A percentile compares a stretch with the other conserved stretches of the same genome.
Evolutionary conservation across 2,113 vertebrate genomes (phyloP).

Genomic region (Vulpes lagopus): DNA sequence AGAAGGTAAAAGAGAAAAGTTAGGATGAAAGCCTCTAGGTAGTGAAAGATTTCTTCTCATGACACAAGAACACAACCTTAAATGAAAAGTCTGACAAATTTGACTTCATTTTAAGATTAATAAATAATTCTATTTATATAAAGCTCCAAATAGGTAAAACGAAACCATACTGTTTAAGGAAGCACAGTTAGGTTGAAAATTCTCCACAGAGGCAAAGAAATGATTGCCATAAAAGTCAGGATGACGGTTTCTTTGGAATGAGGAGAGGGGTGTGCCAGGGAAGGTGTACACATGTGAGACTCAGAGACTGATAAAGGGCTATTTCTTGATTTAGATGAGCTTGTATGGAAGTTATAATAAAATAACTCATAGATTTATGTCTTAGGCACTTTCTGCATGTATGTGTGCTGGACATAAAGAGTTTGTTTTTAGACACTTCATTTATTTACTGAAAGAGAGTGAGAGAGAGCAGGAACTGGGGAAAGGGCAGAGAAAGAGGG

Average conservation of each 20-base stretch:
- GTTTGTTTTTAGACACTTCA: background rate
- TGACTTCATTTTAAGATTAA: constrained; percentile 15
- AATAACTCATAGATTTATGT: background rate
- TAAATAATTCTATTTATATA: background rate
- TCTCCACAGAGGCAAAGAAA: background rate
- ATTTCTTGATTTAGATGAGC: background rate
- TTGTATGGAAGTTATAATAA: background rate
- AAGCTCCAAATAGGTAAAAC: background rate
- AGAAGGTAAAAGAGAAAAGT: background rate
- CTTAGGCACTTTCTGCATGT: background rate
- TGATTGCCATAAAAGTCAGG: background rate
- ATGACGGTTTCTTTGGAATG: background rate
- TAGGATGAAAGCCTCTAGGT: background rate
- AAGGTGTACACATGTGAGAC: fast-evolving
- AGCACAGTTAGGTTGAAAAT: background rate
- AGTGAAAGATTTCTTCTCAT: background rate
- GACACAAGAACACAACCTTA: background rate
- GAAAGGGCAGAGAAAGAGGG: background rate
- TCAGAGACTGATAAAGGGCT: background rate
- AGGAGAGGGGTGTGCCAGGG: background rate
- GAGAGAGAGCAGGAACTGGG: background rate
- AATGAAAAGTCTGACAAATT: background rate
- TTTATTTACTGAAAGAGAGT: background rate
- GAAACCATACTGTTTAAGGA: background rate
- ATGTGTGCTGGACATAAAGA: background rate